A percentile compares a stretch with the other conserved stretches of the same genome.
These are phyloP conservation scores for Cosmorhoe ocellata DNA, from an alignment of 2,888 invertebrate species.

Conservation along the genomic window DNA sequence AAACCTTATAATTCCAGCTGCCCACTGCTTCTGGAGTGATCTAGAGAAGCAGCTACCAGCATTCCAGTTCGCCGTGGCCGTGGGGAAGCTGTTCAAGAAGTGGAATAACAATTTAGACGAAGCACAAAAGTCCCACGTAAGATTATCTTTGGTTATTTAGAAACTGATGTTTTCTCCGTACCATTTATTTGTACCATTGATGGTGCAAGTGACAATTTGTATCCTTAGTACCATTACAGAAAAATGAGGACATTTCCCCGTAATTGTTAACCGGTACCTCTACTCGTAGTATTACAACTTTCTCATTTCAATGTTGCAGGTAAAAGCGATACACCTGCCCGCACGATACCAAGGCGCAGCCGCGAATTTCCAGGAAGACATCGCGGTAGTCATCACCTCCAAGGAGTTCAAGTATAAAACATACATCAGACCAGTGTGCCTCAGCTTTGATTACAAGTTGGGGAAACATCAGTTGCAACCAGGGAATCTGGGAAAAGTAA, in stretches of 20 bases:
- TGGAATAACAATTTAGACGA: constrained; percentile 48
- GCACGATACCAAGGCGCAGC: constrained; percentile 68
- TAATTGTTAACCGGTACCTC: no score
- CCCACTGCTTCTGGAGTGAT: constrained; percentile 60
- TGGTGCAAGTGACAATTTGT: no score
- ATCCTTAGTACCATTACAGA: no score
- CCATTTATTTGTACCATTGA: no score
- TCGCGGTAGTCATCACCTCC: constrained; percentile 73
- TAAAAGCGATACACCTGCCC: constrained; percentile 64
- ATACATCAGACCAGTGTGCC: constrained; percentile 68
- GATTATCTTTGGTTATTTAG: no score
- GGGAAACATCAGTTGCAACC: constrained; percentile 44
- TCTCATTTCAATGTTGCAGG: constrained; percentile 36
- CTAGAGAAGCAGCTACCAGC: constrained; percentile 39
- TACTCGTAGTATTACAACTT: no score
- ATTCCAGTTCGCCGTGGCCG: constrained; percentile 50
- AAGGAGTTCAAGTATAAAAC: constrained; percentile 58
- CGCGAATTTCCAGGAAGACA: constrained; percentile 81
- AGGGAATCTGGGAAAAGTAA: constrained; percentile 44
- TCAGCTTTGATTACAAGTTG: constrained; percentile 44
- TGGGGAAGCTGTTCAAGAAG: constrained; percentile 59
- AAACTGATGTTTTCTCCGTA: no score
- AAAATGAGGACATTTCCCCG: no score
- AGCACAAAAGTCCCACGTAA: constrained; percentile 61
- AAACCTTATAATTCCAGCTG: constrained; percentile 55